Base-by-base conservation (phyloP, 2,113 vertebrate species). In the Hypomesus transpacificus region DNA sequence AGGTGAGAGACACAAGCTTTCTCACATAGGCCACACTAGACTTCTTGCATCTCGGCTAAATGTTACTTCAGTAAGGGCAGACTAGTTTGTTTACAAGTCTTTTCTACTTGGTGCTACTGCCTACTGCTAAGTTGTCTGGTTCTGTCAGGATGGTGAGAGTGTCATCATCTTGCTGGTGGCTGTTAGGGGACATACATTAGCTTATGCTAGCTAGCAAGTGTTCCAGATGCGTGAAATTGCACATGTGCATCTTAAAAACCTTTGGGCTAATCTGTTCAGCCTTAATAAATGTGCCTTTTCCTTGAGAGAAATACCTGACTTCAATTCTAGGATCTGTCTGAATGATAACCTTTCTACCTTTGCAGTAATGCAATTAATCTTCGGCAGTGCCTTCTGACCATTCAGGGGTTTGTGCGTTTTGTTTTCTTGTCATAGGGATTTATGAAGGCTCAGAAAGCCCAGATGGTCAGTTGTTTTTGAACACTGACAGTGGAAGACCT, bases 51-150 rank as follows among this genome's bases (percentile, higher is more conserved):
- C 80, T 71, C 77, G 80, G 88, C 86, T 85, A 87, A 87, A 82
- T 87, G 86, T 80, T 80, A 70, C 80, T 78, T 75, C 71, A 70
- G 78, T 70, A 70, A 71, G 21, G 67, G 81, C 71, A 21, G 63
- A 81, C 75, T 83, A 84, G 87, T 90, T 90, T 90, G 87, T 86
- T 84, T 80, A 90, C 90, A 87, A 82, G 84, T 79, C 82, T 86
- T 76, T 63, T 70, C 71, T 24, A 82, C 80, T 78, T 13, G 18
- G 85, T 84, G 86, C 77, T 84, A 87, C 77, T 56, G 80, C 85
- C 83, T 81, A 75, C 86, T 76, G 82, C 79, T 76, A 71, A 24
- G 75, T 82, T 58, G 75, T 82, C 75, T 39, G 76, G 69, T 69
- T 69, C 82, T 88, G 84, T 90, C 87, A 87, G 80, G 84, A 77